Evolutionary conservation across 2,797 vertebrate species (phyloP).

Genomic region (Molossus molossus): DNA sequence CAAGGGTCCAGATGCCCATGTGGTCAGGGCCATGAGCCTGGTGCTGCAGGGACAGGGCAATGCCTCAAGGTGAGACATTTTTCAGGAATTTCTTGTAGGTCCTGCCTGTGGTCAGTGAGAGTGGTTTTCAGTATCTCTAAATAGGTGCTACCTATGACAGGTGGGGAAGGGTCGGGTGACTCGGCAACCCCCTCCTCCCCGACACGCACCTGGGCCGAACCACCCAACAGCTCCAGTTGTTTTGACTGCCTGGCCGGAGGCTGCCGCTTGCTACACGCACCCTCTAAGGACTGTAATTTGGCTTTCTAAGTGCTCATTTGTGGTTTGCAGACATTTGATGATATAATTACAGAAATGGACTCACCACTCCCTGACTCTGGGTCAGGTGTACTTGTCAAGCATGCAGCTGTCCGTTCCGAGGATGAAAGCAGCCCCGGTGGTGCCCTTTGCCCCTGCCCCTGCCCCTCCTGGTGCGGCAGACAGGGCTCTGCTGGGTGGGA

Average conservation of each 20-base stretch:
- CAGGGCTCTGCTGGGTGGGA: not conserved
- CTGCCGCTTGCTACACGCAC: not conserved
- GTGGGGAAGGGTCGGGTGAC: too few species aligned
- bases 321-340: slow-evolving; percentile 69
- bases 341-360: slow-evolving; percentile 73
- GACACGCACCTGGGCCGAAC: not conserved
- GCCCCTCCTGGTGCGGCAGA: too few species aligned
- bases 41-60: too few species aligned
- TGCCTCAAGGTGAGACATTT: not conserved
- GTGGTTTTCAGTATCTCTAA: not conserved
- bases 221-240: not conserved
- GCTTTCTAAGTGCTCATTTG: slow-evolving; percentile 76
- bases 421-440: not conserved
- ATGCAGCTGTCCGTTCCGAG: not conserved
- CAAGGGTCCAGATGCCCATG: not conserved
- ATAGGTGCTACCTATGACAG: not conserved
- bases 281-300: slow-evolving; percentile 74
- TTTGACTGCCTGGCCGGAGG: slow-evolving; percentile 64
- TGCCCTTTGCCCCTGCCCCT: not conserved
- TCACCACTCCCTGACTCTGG: slow-evolving; percentile 41
- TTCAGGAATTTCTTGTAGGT: not conserved
- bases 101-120: not conserved
- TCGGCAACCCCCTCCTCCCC: not conserved
- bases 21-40: not conserved
- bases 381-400: slow-evolving; percentile 53